Base-by-base conservation (phyloP, 2,888 invertebrate genomes). In the Buathra laborator region DNA sequence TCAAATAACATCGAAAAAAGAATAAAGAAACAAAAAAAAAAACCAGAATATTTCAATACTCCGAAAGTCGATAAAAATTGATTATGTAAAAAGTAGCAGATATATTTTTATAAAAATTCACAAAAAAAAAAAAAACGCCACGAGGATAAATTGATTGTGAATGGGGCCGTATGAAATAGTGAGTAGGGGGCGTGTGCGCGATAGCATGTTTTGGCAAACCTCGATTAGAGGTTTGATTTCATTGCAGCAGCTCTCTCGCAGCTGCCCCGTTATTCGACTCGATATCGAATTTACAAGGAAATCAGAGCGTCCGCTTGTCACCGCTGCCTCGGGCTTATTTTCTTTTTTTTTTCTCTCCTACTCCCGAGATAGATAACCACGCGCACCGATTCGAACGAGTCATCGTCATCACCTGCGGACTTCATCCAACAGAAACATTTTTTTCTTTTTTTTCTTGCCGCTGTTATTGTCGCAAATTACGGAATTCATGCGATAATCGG, bases 171-270 rank as follows among this genome's bases (percentile, higher is more conserved):
- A 32, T 19, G 37, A 29, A 68, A 51, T 53, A 66, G 56, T 9
- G 64, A 43, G 70, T 44, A 83, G 84, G 83, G 84, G 86, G 86
- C 86, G 86, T 86, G 56, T 74, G 74, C 74, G 83, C 59, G 84
- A 86, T 86, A 84, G 48, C 78, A 67, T 72, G 80, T 84, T 84
- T 84, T 77, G 84, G 81, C 80, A 81, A 71, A 24, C 37, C 32
- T 62, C 70, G 78, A 78, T 81, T 68, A 48, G 46, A 4, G 4
- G 53, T 59, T 67, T 44, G 56, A 71, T 71, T 56, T 16, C 62
- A 71, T n/a, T 29, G 51, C 79, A 76, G 75, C 59, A 82, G 64
- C 53, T 14, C 74, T 24, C 56, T 64, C 59, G 51, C 19, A 44
- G 66, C 24, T 14, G 68, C 53, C 56, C 62, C 44, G 62, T 79